Percentiles rank a stretch among this genome's conserved stretches.
Conservation (phyloP, 2,113 vertebrate genomes). For the Leptodactylus fuscus region DNA sequence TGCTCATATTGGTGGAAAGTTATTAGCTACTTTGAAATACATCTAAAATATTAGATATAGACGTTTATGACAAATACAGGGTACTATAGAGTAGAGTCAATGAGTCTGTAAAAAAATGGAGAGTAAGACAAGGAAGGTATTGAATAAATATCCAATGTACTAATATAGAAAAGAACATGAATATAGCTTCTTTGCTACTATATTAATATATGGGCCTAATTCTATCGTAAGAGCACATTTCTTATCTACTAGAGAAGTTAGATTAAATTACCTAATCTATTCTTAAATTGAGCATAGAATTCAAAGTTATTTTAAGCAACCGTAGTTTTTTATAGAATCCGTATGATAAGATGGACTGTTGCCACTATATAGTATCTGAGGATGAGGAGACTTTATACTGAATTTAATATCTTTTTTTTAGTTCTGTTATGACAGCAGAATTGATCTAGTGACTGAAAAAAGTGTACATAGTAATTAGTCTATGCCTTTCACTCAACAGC, state of each 20-base stretch:
- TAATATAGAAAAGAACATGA: too few relatives aligned
- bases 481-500: slow-evolving; percentile 50
- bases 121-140: too few relatives aligned
- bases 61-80: too few relatives aligned
- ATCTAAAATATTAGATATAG: too few relatives aligned
- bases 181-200: too few relatives aligned
- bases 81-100: too few relatives aligned
- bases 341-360: neutral
- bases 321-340: neutral
- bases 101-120: too few relatives aligned
- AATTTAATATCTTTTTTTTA: slow-evolving; percentile 3
- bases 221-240: neutral
- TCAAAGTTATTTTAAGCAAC: neutral
- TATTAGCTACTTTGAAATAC: too few relatives aligned
- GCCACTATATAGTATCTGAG: neutral
- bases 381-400: slow-evolving; percentile 7
- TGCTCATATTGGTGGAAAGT: too few relatives aligned
- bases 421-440: slow-evolving; percentile 48
- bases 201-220: too few relatives aligned
- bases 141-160: too few relatives aligned
- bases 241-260: neutral
- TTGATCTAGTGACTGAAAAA: slow-evolving; percentile 54
- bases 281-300: neutral
- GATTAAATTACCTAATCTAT: neutral
- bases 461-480: slow-evolving; percentile 37